Conservation (phyloP, 1,140 invertebrate species). For the Platyscapa corneri region DNA sequence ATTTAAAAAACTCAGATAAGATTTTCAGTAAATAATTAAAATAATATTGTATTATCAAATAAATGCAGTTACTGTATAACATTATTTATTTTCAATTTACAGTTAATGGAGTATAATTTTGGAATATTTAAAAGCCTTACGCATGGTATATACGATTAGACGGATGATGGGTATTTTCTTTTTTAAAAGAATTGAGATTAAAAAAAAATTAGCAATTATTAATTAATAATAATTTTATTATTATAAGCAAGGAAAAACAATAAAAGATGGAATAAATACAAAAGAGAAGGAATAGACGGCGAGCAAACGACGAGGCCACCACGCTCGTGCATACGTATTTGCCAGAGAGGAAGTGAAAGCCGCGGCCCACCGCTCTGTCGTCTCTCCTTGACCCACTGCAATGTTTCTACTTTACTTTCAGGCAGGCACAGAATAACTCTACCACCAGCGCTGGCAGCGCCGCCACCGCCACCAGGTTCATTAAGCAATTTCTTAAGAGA, state of each 20-base stretch:
- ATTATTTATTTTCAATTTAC: too few species aligned
- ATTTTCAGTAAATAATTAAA: too few species aligned
- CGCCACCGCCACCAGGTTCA: constrained; percentile 65
- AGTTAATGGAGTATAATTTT: too few species aligned
- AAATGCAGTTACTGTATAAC: too few species aligned
- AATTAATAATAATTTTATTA: not conserved
- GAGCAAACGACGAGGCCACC: constrained; percentile 50
- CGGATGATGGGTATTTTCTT: not conserved
- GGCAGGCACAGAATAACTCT: constrained; percentile 60
- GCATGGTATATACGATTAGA: too few species aligned
- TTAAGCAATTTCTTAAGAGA: constrained; percentile 70
- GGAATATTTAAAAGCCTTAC: too few species aligned
- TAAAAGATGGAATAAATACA: constrained; percentile 18
- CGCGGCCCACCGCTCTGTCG: constrained; percentile 52
- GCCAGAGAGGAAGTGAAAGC: constrained; percentile 74
- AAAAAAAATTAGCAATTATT: not conserved
- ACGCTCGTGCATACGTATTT: constrained; percentile 44
- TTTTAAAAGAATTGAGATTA: not conserved
- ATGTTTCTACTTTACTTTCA: constrained; percentile 75
- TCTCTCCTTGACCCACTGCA: constrained; percentile 75
- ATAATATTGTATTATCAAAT: too few species aligned
- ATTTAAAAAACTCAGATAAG: too few species aligned
- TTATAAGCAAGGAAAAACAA: constrained; percentile 48
- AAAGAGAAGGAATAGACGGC: constrained; percentile 49
- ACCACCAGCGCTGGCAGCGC: constrained; percentile 13